Percentiles rank a stretch among this genome's conserved stretches.
Conservation (phyloP, 2,113 vertebrate genomes). For the Synodontis membranacea region DNA sequence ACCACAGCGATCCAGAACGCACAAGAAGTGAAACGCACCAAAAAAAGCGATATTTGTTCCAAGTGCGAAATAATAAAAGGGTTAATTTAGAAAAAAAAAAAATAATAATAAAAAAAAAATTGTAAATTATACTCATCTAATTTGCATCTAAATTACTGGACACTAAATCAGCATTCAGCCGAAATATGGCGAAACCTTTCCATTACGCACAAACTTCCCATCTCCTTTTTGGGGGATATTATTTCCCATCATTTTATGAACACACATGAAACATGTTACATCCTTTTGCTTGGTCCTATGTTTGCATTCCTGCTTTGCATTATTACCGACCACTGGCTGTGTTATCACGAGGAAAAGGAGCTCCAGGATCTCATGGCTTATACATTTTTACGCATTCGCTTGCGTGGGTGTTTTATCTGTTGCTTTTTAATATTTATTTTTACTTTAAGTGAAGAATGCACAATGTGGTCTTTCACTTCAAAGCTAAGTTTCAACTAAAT, state of each 20-base stretch:
- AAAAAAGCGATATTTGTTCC: not conserved
- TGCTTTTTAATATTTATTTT: not conserved
- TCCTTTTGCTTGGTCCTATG: not conserved
- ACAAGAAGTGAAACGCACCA: not conserved
- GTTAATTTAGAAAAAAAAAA: not conserved
- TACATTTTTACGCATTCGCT: not conserved
- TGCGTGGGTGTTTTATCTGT: not conserved
- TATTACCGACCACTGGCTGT: no score
- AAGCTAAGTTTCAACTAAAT: not conserved
- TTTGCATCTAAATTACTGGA: not conserved
- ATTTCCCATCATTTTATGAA: not conserved
- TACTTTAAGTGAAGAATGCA: not conserved
- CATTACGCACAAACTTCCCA: slow-evolving; percentile 2
- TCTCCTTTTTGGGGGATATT: not conserved
- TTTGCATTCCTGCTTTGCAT: not conserved
- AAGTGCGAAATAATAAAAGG: not conserved
- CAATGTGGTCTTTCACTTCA: not conserved
- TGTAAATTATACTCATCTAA: not conserved
- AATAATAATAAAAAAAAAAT: not conserved
- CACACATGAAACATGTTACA: not conserved
- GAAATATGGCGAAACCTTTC: not conserved
- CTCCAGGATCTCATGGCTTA: not conserved
- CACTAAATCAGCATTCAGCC: not conserved
- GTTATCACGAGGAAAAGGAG: not conserved
- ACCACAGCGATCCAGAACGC: not conserved